Evolutionary conservation across 2,888 invertebrate species (phyloP).

Genomic region (Smittia sp.): DNA sequence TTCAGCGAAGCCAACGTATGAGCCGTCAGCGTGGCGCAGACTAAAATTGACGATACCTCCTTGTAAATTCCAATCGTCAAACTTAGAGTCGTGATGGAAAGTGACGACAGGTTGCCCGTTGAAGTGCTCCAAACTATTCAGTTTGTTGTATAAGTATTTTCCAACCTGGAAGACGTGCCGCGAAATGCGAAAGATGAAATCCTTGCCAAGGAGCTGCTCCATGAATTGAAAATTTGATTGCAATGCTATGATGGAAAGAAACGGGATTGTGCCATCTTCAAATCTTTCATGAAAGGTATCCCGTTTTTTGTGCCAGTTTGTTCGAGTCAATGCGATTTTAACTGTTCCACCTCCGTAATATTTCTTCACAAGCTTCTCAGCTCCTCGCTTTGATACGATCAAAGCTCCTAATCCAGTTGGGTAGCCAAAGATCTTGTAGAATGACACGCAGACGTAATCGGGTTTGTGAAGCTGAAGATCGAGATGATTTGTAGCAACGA

Average conservation of each 20-base stretch:
- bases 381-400: constrained; percentile 62
- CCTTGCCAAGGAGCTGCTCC: constrained; percentile 47
- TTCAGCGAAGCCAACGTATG: constrained; percentile 85
- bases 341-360: constrained; percentile 97
- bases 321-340: constrained; percentile 71
- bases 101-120: constrained; percentile 68
- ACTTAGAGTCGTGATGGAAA: constrained; percentile 73
- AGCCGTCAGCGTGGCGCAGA: constrained; percentile 71
- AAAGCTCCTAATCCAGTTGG: constrained; percentile 94
- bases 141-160: constrained; percentile 65
- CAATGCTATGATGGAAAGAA: constrained; percentile 77
- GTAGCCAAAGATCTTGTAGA: constrained; percentile 93
- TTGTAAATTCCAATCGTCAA: constrained; percentile 62
- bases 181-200: constrained; percentile 64
- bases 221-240: constrained; percentile 79
- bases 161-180: constrained; percentile 74
- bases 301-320: constrained; percentile 70
- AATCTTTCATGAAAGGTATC: constrained; percentile 61
- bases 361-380: constrained; percentile 54
- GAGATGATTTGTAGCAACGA: constrained; percentile 71
- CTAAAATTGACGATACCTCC: constrained; percentile 90
- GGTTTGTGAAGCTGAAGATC: constrained; percentile 71
- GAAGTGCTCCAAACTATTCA: constrained; percentile 64
- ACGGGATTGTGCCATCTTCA: constrained; percentile 92
- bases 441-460: constrained; percentile 89